Base-by-base conservation (phyloP, 2,888 invertebrate genomes). In the Ephialtes manifestator region DNA sequence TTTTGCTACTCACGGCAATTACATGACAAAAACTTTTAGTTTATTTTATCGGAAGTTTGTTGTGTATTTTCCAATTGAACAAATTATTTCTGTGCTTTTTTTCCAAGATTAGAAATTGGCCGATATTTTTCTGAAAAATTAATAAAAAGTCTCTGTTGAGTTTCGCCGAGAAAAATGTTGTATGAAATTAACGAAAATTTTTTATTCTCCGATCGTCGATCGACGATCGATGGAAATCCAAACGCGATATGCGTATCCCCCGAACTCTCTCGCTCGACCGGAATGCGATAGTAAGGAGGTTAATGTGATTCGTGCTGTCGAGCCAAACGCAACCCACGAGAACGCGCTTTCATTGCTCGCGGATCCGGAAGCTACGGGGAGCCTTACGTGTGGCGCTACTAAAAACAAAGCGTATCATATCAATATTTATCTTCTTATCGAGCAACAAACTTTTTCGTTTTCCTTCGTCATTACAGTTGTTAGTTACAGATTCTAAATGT, bases 241-340 rank as follows among this genome's bases (percentile, higher is more conserved):
- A 79, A 68, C 71, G 20, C 43, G 48, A 43, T 43, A n/a, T 13
- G 15, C 4, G 48, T 35, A 65, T 53, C 5, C 39, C 46, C 39
- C 63, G 24, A 75, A 78, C 81, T 83, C 85, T 80, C 74, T 83
- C 86, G 71, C 78, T 71, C 75, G 70, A 85, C 72, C 80, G 86
- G 82, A 86, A 87, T 87, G 82, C 63, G 72, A 86, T 72, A 81
- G 65, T 78, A 74, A 90, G 65, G 89, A 91, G 91, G 90, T 89
- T 90, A 92, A 92, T 91, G 87, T 76, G 87, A 91, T 91, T 90
- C 91, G 87, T 60, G 70, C 81, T 20, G 63, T 65, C 83, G 67
- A 74, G 76, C 72, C 76, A 72, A 71, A 81, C 76, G 75, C 77
- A 75, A 51, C 58, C 46, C 55, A 55, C 48, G 15, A 43, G 28